Evolutionary conservation across 2,113 vertebrate species (phyloP), one percentile per base, ranked within the genome.

Genomic region (Pollachius pollachius): DNA sequence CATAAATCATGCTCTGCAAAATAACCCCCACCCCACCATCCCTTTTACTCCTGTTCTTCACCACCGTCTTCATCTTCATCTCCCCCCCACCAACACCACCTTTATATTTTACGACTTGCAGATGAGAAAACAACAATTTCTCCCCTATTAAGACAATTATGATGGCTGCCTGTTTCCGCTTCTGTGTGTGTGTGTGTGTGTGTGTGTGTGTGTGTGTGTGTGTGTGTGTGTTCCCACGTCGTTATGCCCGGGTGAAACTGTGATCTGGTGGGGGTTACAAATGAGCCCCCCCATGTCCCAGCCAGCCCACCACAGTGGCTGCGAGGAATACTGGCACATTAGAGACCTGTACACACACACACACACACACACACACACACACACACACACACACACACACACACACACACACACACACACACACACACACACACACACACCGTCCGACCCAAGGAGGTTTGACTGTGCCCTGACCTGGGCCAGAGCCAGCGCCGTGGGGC

Each of bases 111-210:
- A 90, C 76, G 57, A 81, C 79, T 86, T 61, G 69, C 90, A 90
- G 81, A 83, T 91, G 86, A 81, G 37, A 85, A 91, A 90, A 89
- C 85, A 85, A 81, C 85, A 80, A 85, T 79, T 25, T 15, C 64
- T 65, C 71, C 74, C 69, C 73, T 73, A 75, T 72, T 65, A 70
- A 84, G 77, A 89, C 84, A 81, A 90, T 92, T 88, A 89, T 76
- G 76, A 80, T 4, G 57, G 72, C 71, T 61, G 80, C 37, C 83
- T 82, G 66, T 83, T 89, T 83, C 80, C 62, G 7, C 48, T 62
- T 1, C 64, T 68, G 52, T 13, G n/a, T 41, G 65, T 64, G 58
- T 70, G 64, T 74, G 56, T 56, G 27, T 52, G 59, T 34, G 52
- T 3, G 30, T 37, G 34, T 62, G 63, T 1, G 27, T 48, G 16